Evolutionary conservation across 2,113 vertebrate genomes (phyloP), one percentile per base, ranked within the genome.

Genomic region (Bagarius yarrelli): DNA sequence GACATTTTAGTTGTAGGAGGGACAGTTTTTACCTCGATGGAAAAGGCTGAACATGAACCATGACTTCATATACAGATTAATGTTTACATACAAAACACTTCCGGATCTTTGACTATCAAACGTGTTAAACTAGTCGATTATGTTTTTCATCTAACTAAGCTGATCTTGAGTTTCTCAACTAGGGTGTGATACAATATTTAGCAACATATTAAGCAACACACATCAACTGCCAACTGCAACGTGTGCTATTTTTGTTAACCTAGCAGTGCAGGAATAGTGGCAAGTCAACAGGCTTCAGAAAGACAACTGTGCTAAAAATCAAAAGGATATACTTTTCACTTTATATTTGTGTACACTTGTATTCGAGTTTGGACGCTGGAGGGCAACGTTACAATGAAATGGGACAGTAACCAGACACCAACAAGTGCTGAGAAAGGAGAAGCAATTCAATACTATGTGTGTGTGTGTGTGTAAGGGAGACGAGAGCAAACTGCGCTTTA

Each of bases 371-470:
- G 44, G 44, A 47, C 44, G 11, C 44, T 47, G 44, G 44, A 47
- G 44, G 9, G 44, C 86, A 88, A 85, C 84, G 83, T 56, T 61
- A 85, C 83, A 84, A 61, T 72, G 61, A 83, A 83, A 83, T 40
- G 82, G 85, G 76, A 71, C 25, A 85, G 91, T 87, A 91, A 92
- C 81, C 72, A 0, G 86, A 92, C 82, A 90, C 91, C 88, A 74
- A 32, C 32, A 53, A 5, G 16, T 44, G 81, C 79, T 71, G 61
- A 55, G 77, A 80, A 77, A 53, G 74, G 78, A 84, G 71, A 79
- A 80, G 81, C 70, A 84, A 91, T 86, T 79, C 80, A 87, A 89
- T 85, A 86, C 79, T 75, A 52, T 2, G 55, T 18, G 12, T 55
- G 32, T 18, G 30, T 53, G 57, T 70, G 72, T 36, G 76, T 63